Conservation (phyloP, 2,888 invertebrate species). For the Drosophila parthenogenetica region DNA sequence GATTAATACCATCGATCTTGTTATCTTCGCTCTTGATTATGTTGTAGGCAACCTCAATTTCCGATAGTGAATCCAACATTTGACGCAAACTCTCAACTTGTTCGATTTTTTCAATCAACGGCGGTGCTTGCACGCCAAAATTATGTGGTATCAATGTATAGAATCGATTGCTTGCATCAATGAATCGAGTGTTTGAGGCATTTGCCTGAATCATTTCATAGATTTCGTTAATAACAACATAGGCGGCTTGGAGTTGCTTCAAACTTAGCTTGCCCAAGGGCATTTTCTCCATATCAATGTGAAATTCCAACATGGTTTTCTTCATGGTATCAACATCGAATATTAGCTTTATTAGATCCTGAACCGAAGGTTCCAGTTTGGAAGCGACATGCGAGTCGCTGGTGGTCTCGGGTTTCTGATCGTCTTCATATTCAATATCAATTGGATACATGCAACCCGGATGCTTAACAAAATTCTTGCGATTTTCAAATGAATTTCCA, state of each 20-base stretch:
- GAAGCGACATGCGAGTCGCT: constrained; percentile 84
- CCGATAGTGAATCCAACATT: constrained; percentile 96
- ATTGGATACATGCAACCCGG: constrained; percentile 90
- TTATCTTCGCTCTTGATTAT: constrained; percentile 88
- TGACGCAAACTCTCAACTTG: constrained; percentile 90
- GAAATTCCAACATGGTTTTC: constrained; percentile 96
- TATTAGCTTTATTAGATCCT: constrained; percentile 92
- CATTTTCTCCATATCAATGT: constrained; percentile 99
- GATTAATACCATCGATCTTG: constrained; percentile 85
- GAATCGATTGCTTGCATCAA: constrained; percentile 96
- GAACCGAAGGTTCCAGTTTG: constrained; percentile 90
- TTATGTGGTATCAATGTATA: constrained; percentile 98
- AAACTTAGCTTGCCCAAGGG: constrained; percentile 98
- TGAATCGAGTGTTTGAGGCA: constrained; percentile 86
- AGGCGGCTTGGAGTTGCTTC: constrained; percentile 95
- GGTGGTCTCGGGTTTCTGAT: constrained; percentile 82
- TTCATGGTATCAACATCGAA: constrained; percentile 98
- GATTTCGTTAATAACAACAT: constrained; percentile 90
- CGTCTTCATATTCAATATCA: constrained; percentile 94
- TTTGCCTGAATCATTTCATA: constrained; percentile 87
- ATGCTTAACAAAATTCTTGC: constrained; percentile 89
- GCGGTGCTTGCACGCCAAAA: constrained; percentile 94
- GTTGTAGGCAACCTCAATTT: constrained; percentile 97
- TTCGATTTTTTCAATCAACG: constrained; percentile 91
- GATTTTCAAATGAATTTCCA: constrained; percentile 91